phyloP scores from a whole-genome alignment of 2,888 invertebrate species.

The Empis livida region DNA sequence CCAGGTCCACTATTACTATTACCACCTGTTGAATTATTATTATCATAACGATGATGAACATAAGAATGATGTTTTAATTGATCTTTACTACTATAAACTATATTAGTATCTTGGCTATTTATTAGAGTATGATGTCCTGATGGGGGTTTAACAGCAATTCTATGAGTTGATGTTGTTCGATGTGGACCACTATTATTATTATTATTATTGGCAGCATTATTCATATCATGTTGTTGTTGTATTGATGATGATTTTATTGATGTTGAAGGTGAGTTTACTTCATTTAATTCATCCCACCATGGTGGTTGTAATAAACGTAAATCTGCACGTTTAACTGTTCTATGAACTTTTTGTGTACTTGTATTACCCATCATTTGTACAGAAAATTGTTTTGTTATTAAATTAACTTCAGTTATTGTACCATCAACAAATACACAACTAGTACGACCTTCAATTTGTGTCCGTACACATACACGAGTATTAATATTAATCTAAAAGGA shows the following conservation, averaged over 20 bases:
- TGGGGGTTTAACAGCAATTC: constrained; percentile 12
- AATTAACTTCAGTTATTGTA: constrained; percentile 54
- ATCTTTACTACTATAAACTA: constrained; percentile 8
- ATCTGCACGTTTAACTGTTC: constrained; percentile 73
- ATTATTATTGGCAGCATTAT: constrained; percentile 16
- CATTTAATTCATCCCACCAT: constrained; percentile 92
- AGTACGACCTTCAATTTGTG: constrained; percentile 47
- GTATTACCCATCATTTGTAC: constrained; percentile 41
- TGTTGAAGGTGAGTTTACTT: constrained; percentile 30
- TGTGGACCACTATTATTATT: constrained; percentile 7
- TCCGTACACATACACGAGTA: constrained; percentile 68
- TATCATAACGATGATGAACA: not conserved
- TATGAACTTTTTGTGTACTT: constrained; percentile 25
- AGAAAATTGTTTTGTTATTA: constrained; percentile 54
- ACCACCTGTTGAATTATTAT: not conserved
- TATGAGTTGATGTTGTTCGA: not conserved
- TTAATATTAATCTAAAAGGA: constrained; percentile 48
- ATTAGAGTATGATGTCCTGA: constrained; percentile 12
- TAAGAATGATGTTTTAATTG: constrained; percentile 6
- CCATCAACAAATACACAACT: constrained; percentile 76
- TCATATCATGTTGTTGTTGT: constrained; percentile 15
- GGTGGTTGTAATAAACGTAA: constrained; percentile 83
- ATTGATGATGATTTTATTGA: constrained; percentile 10
- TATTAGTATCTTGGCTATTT: constrained; percentile 8
- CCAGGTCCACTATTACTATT: constrained; percentile 13